Base-by-base conservation (phyloP, 2,797 vertebrate genomes). In the Chloroceryle inda region DNA sequence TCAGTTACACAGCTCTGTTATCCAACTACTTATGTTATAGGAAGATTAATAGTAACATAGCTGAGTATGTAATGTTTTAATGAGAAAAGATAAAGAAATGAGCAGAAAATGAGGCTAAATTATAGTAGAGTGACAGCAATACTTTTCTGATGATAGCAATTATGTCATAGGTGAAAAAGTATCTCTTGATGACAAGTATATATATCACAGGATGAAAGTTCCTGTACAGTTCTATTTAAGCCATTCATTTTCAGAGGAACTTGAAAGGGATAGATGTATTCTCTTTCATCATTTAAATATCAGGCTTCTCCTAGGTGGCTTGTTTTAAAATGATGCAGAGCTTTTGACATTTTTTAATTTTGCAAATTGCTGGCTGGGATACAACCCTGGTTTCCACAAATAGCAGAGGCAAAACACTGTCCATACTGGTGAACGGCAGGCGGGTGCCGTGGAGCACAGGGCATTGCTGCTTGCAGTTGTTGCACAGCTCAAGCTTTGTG, bases 31-130 rank as follows among this genome's bases (percentile, higher is more conserved):
- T 88, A 42, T 49, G 24, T 40, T 68, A 88, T 33, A 18, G 40
- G 79, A 74, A 88, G 52, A 92, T 91, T 89, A 89, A 88, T 68
- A 85, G 38, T 53, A 89, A 72, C 0, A 0, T 11, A 78, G 53
- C 37, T 62, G 67, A 61, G 53, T 68, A 42, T 68, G 45, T 50
- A 88, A 85, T n/a, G 37, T 40, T 31, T 8, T 77, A 91, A 94
- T 64, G 64, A 89, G 61, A 68, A 77, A 83, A 80, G 61, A 91
- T 72, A 87, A 85, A 88, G 89, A 88, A 94, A 92, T 61, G 26
- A 92, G 33, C 31, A 88, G 75, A 88, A 97, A 95, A 89, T 58
- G 12, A 88, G 40, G 29, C 47, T 95, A 59, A 75, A 92, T 67
- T 68, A 71, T 31, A 67, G 37, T 66, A 85, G 61, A 88, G 64